phyloP scores from a whole-genome alignment of 2,797 vertebrate species.

The Lutjanus campechanus region DNA sequence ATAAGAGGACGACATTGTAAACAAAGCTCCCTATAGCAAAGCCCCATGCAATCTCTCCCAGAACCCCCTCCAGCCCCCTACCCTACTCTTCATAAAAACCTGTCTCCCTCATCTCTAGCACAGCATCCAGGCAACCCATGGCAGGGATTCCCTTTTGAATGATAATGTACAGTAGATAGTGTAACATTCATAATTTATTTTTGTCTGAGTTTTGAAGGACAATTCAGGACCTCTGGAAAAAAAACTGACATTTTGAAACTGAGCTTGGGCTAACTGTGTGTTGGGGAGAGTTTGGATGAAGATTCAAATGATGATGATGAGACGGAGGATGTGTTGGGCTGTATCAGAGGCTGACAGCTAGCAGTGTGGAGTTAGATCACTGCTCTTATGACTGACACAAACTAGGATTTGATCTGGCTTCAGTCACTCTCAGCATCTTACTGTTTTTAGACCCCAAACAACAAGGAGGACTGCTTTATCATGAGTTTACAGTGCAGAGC shows the following conservation, averaged over 20 bases:
- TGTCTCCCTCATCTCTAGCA: slow-evolving; percentile 58
- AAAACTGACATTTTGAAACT: slow-evolving; percentile 58
- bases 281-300: slow-evolving; percentile 39
- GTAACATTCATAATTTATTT: slow-evolving; percentile 97
- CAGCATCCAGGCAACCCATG: slow-evolving; percentile 93
- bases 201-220: slow-evolving; percentile 90
- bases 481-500: slow-evolving; percentile 74
- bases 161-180: slow-evolving; percentile 94
- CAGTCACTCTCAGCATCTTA: slow-evolving; percentile 39
- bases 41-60: slow-evolving; percentile 64
- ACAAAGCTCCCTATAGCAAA: slow-evolving; percentile 69
- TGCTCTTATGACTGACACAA: slow-evolving; percentile 34
- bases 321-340: slow-evolving; percentile 27
- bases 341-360: slow-evolving; percentile 24
- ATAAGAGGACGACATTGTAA: slow-evolving; percentile 88
- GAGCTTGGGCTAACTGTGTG: slow-evolving; percentile 48
- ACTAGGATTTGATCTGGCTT: slow-evolving; percentile 48
- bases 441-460: slow-evolving; percentile 29
- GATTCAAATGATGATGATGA: slow-evolving; percentile 32
- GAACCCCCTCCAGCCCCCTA: slow-evolving; percentile 32
- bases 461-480: slow-evolving; percentile 65
- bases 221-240: slow-evolving; percentile 87
- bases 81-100: slow-evolving; percentile 49
- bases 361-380: slow-evolving; percentile 33
- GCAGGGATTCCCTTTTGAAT: slow-evolving; percentile 96